Evolutionary conservation across 2,797 vertebrate species (phyloP).

Genomic region (Echeneis naucrates): DNA sequence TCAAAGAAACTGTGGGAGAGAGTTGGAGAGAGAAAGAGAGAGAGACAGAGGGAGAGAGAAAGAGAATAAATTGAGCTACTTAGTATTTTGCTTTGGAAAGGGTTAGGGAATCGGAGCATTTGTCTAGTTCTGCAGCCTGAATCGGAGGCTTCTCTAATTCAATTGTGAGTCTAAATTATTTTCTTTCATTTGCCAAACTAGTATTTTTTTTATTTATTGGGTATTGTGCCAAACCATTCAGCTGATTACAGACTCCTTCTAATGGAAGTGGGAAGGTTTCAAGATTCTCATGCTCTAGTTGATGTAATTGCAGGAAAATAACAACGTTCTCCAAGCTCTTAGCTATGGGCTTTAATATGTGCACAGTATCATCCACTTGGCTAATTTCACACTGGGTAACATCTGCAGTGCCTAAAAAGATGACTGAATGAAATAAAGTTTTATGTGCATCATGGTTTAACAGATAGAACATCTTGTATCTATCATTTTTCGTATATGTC

Average conservation of each 20-base stretch:
- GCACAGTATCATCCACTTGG: conserved; percentile 11
- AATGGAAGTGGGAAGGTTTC: conserved; percentile 33
- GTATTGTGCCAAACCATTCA: conserved; percentile 48
- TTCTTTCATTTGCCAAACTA: conserved; percentile 54
- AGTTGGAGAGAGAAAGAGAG: background rate
- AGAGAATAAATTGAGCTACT: conserved; percentile 74
- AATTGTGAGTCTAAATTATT: conserved; percentile 60
- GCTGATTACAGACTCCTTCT: conserved; percentile 42
- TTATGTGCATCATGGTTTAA: background rate
- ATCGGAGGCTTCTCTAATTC: conserved; percentile 47
- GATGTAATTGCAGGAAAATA: conserved; percentile 31
- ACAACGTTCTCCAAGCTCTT: conserved; percentile 23
- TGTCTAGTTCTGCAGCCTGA: conserved; percentile 54
- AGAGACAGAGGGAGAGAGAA: too few species aligned
- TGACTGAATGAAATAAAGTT: background rate
- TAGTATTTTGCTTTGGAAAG: conserved; percentile 72
- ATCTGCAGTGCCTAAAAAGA: conserved; percentile 1
- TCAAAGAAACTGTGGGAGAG: conserved; percentile 8
- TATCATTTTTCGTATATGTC: conserved; percentile 2
- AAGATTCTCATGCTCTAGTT: conserved; percentile 29
- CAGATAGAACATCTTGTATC: background rate
- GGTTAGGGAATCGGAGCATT: conserved; percentile 70
- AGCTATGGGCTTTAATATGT: conserved; percentile 24
- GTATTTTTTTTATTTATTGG: conserved; percentile 23
- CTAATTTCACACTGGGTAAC: background rate